Conservation (phyloP, 1,140 invertebrate species). For the Heliconius congener region DNA sequence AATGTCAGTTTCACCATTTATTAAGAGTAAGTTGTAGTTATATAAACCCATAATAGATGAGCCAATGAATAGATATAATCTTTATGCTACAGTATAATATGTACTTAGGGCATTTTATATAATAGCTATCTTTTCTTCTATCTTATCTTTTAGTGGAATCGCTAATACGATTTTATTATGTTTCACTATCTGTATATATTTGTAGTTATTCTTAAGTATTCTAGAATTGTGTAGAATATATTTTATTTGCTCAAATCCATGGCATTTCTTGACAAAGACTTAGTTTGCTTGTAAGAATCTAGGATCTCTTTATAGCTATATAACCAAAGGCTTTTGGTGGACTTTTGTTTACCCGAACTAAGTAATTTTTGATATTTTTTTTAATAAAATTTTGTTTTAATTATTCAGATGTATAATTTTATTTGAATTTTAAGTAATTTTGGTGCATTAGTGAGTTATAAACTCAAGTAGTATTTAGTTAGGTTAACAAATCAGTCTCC, state of each 20-base stretch:
- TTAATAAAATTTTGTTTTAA: conserved; percentile 47
- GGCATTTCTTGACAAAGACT: conserved; percentile 75
- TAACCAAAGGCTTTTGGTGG: conserved; percentile 60
- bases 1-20: conserved; percentile 51
- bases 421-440: conserved; percentile 53
- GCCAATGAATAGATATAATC: conserved; percentile 68
- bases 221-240: conserved; percentile 39
- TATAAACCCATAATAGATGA: conserved; percentile 48
- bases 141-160: conserved; percentile 27
- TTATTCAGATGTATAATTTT: conserved; percentile 43
- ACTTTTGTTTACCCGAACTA: conserved; percentile 57
- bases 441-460: conserved; percentile 69
- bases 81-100: conserved; percentile 20
- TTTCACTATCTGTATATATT: conserved; percentile 34
- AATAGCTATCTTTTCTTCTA: conserved; percentile 33
- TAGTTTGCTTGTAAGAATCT: conserved; percentile 54
- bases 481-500: conserved; percentile 59
- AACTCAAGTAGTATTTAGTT: conserved; percentile 62
- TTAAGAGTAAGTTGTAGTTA: background rate
- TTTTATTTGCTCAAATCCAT: conserved; percentile 78
- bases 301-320: conserved; percentile 60
- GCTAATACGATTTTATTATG: background rate
- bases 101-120: conserved; percentile 11
- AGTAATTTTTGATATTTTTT: conserved; percentile 50
- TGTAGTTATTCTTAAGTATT: conserved; percentile 7